Evolutionary conservation across 2,113 vertebrate genomes (phyloP).

Genomic region (Numenius arquata): DNA sequence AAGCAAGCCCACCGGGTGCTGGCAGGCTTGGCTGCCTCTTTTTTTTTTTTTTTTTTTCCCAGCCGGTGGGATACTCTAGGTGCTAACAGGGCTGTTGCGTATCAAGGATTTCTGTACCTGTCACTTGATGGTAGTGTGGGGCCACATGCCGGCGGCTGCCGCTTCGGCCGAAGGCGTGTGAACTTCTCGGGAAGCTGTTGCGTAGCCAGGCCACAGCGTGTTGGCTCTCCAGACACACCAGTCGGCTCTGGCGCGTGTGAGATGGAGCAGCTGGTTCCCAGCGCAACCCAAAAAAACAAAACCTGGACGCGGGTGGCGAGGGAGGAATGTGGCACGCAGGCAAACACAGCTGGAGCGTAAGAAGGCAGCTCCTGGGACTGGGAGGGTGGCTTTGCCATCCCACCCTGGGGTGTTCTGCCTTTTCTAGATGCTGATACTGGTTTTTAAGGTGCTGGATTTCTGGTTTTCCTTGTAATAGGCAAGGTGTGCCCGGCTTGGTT

Average conservation of each 20-base stretch:
- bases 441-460: neutral
- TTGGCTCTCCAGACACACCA: neutral
- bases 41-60: neutral
- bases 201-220: rapidly evolving
- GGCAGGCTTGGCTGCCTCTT: neutral
- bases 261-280: slow-evolving; percentile 47
- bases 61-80: rapidly evolving
- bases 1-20: neutral
- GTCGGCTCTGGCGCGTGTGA: neutral
- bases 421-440: neutral
- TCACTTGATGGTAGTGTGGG: slow-evolving; percentile 18
- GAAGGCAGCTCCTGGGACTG: neutral
- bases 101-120: neutral
- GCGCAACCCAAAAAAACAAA: neutral
- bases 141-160: neutral
- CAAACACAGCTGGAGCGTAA: slow-evolving; percentile 30
- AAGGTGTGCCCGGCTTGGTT: neutral
- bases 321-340: neutral
- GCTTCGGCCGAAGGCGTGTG: neutral
- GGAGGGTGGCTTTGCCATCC: neutral
- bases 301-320: neutral
- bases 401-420: rapidly evolving
- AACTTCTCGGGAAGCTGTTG: neutral
- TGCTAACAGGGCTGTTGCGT: rapidly evolving
- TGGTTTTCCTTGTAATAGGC: neutral